These are phyloP conservation scores for Cantharis flavilabris DNA, from an alignment of 2,888 invertebrate genomes.

Conservation along the genomic window DNA sequence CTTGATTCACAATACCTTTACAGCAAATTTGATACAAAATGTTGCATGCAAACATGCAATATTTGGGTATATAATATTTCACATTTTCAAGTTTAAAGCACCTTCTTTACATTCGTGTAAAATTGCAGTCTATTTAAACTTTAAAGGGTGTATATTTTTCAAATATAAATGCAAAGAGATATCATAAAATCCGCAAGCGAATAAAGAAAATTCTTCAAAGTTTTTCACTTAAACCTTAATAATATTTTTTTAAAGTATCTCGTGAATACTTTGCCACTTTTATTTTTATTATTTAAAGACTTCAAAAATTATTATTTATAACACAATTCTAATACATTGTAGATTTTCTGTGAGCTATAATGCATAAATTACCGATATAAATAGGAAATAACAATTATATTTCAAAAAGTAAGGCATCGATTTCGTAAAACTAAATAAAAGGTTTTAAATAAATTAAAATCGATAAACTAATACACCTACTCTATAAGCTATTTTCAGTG, in stretches of 20 bases:
- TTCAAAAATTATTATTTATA: not conserved
- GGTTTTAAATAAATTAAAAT: not conserved
- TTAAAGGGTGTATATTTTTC: not conserved
- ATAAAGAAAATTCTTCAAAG: not conserved
- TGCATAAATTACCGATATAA: not conserved
- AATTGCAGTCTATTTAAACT: not conserved
- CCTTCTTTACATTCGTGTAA: not conserved
- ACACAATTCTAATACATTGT: not conserved
- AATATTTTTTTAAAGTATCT: not conserved
- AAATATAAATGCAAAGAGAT: not conserved
- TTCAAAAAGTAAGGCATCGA: not conserved
- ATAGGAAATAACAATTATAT: not conserved
- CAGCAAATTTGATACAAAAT: not conserved
- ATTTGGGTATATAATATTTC: not conserved
- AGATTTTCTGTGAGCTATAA: not conserved
- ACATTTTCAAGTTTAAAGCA: not conserved
- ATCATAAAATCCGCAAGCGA: not conserved
- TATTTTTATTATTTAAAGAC: not conserved
- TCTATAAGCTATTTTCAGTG: not conserved
- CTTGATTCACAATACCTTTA: not conserved
- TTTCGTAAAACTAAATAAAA: not conserved
- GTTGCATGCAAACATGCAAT: not conserved
- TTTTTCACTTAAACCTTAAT: not conserved
- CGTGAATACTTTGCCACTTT: not conserved
- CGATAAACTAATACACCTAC: not conserved